Base-by-base conservation (phyloP, 2,113 vertebrate species). In the Heteronetta atricapilla region DNA sequence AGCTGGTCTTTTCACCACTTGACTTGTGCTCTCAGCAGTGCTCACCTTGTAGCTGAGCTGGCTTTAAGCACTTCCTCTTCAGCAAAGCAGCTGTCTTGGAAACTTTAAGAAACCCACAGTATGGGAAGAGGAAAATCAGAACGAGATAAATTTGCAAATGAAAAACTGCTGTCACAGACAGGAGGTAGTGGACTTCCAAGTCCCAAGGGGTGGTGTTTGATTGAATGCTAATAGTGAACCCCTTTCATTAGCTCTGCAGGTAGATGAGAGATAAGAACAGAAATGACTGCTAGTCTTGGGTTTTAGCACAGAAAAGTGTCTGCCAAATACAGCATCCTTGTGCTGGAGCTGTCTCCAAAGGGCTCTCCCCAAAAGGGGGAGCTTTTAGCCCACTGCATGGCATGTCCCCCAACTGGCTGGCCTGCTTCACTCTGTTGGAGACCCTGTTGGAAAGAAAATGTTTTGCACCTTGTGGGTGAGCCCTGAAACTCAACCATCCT, bases 301-400 rank as follows among this genome's bases (percentile, higher is more conserved):
- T 87, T 93, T 94, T 85, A 94, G 53, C 68, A 31, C 1, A 3
- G 92, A 87, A 92, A 93, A 70, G 52, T 77, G 87, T 70, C 90
- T 95, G 80, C 52, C 88, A 88, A 94, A 60, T 62, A 78, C 88
- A 64, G 3, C 76, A 60, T 95, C 59, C 34, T 26, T 75, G 38
- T 72, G 73, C 40, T 22, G 44, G 70, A 79, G 38, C 38, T 90
- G 90, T 92, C 80, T 97, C 83, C 83, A 92, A 94, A 93, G 95
- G 92, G 83, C 90, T 92, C 22, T 93, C 86, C 92, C 94, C 93
- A 94, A 96, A 97, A 96, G 94, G 93, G 92, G 94, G 92, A 96
- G 95, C 95, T 94, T 96, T 96, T 67, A 96, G 74, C 93, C 90
- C 92, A 90, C 88, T 75, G 2, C 94, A 93, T 63, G 63, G 6